Percentiles rank a stretch among this genome's conserved stretches.
Evolutionary conservation across 1,140 invertebrate species (phyloP).

Genomic region (Drosophila pectinifera): DNA sequence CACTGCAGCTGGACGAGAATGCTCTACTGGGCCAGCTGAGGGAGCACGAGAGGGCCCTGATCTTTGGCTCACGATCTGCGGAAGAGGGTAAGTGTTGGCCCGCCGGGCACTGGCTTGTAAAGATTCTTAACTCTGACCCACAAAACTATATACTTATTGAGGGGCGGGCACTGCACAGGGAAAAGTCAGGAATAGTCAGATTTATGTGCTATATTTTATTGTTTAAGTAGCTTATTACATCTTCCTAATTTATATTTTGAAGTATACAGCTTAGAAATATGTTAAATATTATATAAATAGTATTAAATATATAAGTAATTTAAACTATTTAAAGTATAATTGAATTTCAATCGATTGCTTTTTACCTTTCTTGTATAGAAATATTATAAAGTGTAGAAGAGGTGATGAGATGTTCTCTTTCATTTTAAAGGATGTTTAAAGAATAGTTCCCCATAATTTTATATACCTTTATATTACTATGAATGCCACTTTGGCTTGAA

Average conservation of each 20-base stretch:
- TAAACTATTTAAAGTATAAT: no score
- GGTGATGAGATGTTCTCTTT: no score
- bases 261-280: no score
- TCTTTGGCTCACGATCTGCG: constrained; percentile 69
- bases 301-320: no score
- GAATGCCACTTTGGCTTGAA: background rate
- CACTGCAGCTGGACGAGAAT: constrained; percentile 78
- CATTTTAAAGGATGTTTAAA: background rate
- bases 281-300: no score
- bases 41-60: constrained; percentile 75
- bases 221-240: background rate
- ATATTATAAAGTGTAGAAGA: no score
- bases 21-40: constrained; percentile 68
- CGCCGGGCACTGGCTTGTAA: constrained; percentile 55
- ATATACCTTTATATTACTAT: background rate
- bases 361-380: no score
- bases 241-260: no score
- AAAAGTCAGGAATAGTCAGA: background rate
- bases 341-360: no score
- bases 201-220: background rate
- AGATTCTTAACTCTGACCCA: constrained; percentile 65
- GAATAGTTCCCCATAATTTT: background rate
- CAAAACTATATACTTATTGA: constrained; percentile 1
- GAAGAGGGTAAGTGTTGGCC: constrained; percentile 63
- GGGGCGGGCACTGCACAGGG: background rate